Conservation (phyloP, 2,113 vertebrate species). For the Mirounga angustirostris region DNA sequence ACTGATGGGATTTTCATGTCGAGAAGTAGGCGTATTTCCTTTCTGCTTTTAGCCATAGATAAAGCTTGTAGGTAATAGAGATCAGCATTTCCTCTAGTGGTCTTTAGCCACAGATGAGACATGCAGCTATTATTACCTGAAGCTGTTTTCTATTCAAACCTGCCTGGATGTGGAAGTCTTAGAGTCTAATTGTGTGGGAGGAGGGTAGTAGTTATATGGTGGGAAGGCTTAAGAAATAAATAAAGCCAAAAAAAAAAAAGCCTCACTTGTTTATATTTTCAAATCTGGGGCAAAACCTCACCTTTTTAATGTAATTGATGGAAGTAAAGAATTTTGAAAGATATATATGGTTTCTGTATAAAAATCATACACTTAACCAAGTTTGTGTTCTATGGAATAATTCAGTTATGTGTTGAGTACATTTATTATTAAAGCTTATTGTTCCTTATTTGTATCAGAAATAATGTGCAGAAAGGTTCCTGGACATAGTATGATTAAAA, state of each 20-base stretch:
- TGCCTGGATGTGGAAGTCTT: not conserved
- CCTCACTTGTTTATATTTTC: not conserved
- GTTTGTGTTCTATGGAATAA: not conserved
- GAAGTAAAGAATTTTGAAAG: not conserved
- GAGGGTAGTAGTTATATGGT: not conserved
- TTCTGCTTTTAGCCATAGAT: not conserved
- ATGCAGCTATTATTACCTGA: not conserved
- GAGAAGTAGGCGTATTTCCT: not conserved
- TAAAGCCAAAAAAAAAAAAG: not conserved
- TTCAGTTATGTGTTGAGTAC: not conserved
- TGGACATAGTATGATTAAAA: not conserved
- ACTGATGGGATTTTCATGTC: not conserved
- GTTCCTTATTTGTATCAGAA: not conserved
- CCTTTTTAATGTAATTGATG: not conserved
- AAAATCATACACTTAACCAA: not conserved
- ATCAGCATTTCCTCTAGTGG: not conserved
- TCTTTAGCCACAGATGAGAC: not conserved
- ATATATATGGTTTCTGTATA: not conserved
- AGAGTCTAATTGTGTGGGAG: not conserved
- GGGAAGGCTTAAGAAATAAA: not conserved
- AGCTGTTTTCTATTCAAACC: not conserved
- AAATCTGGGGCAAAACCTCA: not conserved
- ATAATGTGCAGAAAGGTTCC: not conserved
- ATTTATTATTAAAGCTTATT: not conserved
- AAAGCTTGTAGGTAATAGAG: not conserved